Evolutionary conservation across 2,797 vertebrate genomes (phyloP).

Genomic region (Vespertilio murinus): DNA sequence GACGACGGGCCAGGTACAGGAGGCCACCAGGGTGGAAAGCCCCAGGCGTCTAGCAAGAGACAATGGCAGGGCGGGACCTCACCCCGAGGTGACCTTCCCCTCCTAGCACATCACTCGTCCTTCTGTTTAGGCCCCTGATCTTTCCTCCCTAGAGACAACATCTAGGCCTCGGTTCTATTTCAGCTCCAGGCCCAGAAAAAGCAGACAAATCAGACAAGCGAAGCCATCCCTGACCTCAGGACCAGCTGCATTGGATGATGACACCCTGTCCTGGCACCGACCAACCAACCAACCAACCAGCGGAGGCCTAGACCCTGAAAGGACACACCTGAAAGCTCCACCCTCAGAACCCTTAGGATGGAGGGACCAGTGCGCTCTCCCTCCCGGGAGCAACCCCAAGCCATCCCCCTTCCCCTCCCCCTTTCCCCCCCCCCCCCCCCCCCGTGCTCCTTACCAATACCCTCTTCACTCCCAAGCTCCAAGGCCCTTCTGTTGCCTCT

Average conservation of each 20-base stretch:
- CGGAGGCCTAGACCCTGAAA: not conserved
- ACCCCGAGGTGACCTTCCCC: not conserved
- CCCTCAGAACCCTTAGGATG: not conserved
- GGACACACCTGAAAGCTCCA: not conserved
- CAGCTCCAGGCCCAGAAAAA: not conserved
- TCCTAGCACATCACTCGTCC: not conserved
- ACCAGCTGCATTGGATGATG: not conserved
- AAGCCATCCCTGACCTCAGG: not conserved
- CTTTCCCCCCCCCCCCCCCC: accelerated
- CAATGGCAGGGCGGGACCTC: not conserved
- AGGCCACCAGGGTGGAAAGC: not conserved
- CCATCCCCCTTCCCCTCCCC: accelerated
- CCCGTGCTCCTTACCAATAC: not conserved
- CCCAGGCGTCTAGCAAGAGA: not conserved
- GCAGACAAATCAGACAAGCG: not conserved
- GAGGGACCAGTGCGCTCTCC: not conserved
- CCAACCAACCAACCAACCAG: not conserved
- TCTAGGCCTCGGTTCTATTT: not conserved
- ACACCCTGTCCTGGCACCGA: not conserved
- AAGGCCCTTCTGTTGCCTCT: not conserved
- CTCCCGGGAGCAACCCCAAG: not conserved
- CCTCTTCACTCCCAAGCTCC: not conserved
- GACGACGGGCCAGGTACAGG: not conserved
- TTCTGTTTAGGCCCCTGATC: not conserved
- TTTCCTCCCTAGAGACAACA: not conserved